These are phyloP conservation scores for Mylabris phalerata DNA, from an alignment of 1,140 invertebrate species.

Conservation along the genomic window DNA sequence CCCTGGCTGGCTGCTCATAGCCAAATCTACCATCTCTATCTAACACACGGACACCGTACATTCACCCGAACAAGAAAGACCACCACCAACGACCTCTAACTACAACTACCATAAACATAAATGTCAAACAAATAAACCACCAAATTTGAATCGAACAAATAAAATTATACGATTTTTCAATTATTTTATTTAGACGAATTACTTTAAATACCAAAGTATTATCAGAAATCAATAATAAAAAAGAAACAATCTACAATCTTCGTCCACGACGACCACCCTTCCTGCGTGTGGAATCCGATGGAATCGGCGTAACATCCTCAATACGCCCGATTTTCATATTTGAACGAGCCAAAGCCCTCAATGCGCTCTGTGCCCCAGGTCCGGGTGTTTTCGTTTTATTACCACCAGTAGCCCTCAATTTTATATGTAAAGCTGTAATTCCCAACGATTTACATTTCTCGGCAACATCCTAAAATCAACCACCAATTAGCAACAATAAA, in stretches of 20 bases:
- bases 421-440: constrained; percentile 97
- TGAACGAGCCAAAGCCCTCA: constrained; percentile 94
- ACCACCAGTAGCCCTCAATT: constrained; percentile 95
- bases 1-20: constrained; percentile 17
- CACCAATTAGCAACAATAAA: not conserved
- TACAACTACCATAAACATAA: too few species aligned
- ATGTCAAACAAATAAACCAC: too few species aligned
- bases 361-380: constrained; percentile 96
- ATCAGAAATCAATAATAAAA: not conserved
- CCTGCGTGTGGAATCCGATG: constrained; percentile 96
- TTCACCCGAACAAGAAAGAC: too few species aligned
- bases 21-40: too few species aligned
- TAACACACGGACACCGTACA: too few species aligned
- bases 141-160: too few species aligned
- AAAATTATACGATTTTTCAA: too few species aligned
- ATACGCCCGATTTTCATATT: constrained; percentile 99
- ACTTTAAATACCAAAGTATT: too few species aligned
- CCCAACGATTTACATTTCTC: constrained; percentile 96
- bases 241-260: constrained; percentile 70
- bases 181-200: too few species aligned
- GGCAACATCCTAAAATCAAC: constrained; percentile 78
- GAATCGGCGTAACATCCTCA: constrained; percentile 99
- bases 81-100: too few species aligned
- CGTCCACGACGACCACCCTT: constrained; percentile 99
- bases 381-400: constrained; percentile 98